A percentile compares a stretch with the other conserved stretches of the same genome.
Evolutionary conservation across 2,888 invertebrate genomes (phyloP).

Genomic region (Mimas tiliae): DNA sequence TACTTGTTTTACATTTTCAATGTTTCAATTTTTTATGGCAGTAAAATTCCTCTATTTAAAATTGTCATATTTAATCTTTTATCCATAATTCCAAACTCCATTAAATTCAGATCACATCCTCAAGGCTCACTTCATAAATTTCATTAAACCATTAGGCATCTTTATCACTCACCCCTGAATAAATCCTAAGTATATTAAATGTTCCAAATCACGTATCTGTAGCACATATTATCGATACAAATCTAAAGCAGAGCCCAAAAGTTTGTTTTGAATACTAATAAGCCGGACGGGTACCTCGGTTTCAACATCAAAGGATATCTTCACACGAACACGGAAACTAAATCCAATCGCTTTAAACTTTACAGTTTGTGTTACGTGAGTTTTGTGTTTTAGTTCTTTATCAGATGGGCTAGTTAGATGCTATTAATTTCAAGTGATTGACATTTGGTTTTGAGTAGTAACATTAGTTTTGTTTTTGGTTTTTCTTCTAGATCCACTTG

Average conservation of each 20-base stretch:
- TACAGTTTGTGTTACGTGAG: constrained; percentile 29
- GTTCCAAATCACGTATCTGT: constrained; percentile 57
- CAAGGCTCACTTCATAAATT: constrained; percentile 22
- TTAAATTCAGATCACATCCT: neutral
- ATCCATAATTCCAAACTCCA: neutral
- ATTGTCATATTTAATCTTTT: too few relatives aligned
- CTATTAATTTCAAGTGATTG: neutral
- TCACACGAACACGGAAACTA: constrained; percentile 41
- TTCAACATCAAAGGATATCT: constrained; percentile 60
- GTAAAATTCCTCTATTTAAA: too few relatives aligned
- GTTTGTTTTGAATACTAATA: constrained; percentile 77
- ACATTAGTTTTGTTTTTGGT: neutral
- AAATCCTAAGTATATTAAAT: constrained; percentile 40
- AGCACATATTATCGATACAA: constrained; percentile 69
- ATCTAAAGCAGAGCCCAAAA: constrained; percentile 67
- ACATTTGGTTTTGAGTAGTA: neutral
- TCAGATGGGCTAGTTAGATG: neutral
- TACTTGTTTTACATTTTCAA: neutral
- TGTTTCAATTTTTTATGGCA: neutral
- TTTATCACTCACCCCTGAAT: constrained; percentile 34
- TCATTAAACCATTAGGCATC: constrained; percentile 13
- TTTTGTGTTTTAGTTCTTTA: constrained; percentile 26
- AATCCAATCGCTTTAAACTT: constrained; percentile 48
- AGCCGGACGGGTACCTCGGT: constrained; percentile 53
- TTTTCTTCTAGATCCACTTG: neutral